These are phyloP conservation scores for Drosophila pegasa DNA, from an alignment of 2,888 invertebrate species.

Conservation along the genomic window DNA sequence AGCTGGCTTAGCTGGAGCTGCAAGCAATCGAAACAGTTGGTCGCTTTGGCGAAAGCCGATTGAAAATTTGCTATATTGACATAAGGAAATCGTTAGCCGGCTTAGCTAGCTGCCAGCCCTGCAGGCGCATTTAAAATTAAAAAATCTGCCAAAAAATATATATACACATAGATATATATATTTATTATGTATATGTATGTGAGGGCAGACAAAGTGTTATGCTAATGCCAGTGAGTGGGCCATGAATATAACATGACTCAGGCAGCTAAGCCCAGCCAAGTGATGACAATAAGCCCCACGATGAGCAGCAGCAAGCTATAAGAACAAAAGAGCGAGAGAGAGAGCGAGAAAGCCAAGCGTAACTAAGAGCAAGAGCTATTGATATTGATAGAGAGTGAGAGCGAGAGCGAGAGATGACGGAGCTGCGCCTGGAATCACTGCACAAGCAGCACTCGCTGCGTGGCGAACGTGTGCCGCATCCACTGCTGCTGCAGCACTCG, in stretches of 20 bases:
- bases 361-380: not conserved
- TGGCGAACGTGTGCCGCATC: constrained; percentile 67
- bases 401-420: constrained; percentile 60
- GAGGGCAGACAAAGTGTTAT: constrained; percentile 52
- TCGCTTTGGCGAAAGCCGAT: constrained; percentile 66
- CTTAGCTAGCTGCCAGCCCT: constrained; percentile 52
- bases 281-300: constrained; percentile 71
- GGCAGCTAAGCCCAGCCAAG: constrained; percentile 43
- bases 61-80: constrained; percentile 77
- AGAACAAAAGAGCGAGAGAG: constrained; percentile 10
- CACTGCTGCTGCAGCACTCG: constrained; percentile 72
- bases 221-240: constrained; percentile 58
- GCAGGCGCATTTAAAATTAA: constrained; percentile 69
- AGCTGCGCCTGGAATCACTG: constrained; percentile 59
- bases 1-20: constrained; percentile 12
- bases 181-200: constrained; percentile 2
- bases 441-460: constrained; percentile 69
- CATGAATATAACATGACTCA: constrained; percentile 74
- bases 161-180: constrained; percentile 8
- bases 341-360: not conserved
- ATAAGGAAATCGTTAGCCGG: constrained; percentile 80
- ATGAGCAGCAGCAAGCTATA: constrained; percentile 25
- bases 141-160: constrained; percentile 41
- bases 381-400: not conserved
- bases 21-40: constrained; percentile 58